These are phyloP conservation scores for Drosophila elegans DNA, from an alignment of 1,140 invertebrate species.

Conservation along the genomic window DNA sequence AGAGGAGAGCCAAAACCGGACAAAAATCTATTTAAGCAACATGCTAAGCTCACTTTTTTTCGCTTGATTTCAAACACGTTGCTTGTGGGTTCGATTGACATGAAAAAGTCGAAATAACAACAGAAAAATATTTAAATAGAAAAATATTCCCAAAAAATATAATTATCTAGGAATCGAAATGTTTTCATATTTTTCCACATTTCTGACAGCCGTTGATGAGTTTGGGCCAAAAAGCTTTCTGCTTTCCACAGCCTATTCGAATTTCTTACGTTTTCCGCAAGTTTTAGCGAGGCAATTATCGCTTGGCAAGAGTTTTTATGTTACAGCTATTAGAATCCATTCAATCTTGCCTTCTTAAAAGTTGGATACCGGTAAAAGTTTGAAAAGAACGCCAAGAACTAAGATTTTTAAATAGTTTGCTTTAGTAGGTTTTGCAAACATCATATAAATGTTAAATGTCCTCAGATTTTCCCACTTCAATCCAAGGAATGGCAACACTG, in stretches of 20 bases:
- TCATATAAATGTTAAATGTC: no score
- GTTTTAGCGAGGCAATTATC: constrained; percentile 51
- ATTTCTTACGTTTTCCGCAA: constrained; percentile 44
- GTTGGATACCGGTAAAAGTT: no score
- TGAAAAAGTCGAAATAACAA: constrained; percentile 1
- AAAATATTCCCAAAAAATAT: not conserved
- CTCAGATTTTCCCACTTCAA: no score
- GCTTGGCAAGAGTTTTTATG: constrained; percentile 5
- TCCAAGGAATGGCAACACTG: constrained; percentile 10
- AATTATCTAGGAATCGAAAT: not conserved
- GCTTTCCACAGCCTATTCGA: not conserved
- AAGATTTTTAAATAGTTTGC: no score
- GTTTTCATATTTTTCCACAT: not conserved
- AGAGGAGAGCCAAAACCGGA: not conserved
- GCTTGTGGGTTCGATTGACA: constrained; percentile 3
- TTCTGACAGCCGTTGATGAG: not conserved
- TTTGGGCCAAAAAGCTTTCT: constrained; percentile 1
- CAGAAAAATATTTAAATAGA: constrained; percentile 2
- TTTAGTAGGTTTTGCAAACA: no score
- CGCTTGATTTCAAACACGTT: not conserved
- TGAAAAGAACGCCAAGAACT: no score
- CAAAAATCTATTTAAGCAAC: constrained; percentile 36
- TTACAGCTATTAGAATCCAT: constrained; percentile 1
- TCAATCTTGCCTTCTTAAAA: not conserved
- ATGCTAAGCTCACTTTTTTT: constrained; percentile 33